phyloP scores from a whole-genome alignment of 1,140 invertebrate genomes.

The Megathymus violae region DNA sequence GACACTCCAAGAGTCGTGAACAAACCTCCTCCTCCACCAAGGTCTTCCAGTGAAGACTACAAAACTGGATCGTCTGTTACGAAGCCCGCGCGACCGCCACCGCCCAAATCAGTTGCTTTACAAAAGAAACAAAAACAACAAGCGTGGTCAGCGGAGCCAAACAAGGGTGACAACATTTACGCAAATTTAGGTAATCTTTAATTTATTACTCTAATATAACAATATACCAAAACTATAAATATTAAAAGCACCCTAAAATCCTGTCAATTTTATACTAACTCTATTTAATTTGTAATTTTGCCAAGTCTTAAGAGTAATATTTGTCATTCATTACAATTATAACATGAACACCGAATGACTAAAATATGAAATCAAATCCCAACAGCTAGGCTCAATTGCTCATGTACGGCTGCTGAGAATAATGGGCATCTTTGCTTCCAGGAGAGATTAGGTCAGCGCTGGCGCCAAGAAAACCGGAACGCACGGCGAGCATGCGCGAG shows the following conservation, averaged over 20 bases:
- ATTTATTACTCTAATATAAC: constrained; percentile 61
- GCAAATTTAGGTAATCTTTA: constrained; percentile 91
- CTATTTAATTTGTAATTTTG: not conserved
- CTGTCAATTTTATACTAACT: not conserved
- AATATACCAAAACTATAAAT: too few species aligned
- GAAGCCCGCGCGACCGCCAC: constrained; percentile 88
- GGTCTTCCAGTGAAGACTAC: constrained; percentile 83
- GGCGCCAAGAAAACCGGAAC: constrained; percentile 90
- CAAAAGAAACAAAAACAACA: constrained; percentile 86
- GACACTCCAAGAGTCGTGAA: constrained; percentile 67
- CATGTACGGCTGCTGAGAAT: constrained; percentile 9
- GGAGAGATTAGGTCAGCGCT: constrained; percentile 90
- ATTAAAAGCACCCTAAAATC: too few species aligned
- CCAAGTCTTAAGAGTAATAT: too few species aligned
- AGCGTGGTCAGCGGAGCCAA: constrained; percentile 70
- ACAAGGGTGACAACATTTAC: constrained; percentile 87
- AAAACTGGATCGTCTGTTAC: constrained; percentile 78
- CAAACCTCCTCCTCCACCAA: constrained; percentile 82
- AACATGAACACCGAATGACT: too few species aligned
- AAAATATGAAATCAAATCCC: constrained; percentile 19
- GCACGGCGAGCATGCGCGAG: constrained; percentile 92
- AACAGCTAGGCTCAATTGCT: constrained; percentile 8
- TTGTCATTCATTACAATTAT: too few species aligned
- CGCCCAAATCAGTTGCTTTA: constrained; percentile 87
- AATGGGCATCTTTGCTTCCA: constrained; percentile 65